Base-by-base conservation (phyloP, 2,113 vertebrate species). In the Ia io region DNA sequence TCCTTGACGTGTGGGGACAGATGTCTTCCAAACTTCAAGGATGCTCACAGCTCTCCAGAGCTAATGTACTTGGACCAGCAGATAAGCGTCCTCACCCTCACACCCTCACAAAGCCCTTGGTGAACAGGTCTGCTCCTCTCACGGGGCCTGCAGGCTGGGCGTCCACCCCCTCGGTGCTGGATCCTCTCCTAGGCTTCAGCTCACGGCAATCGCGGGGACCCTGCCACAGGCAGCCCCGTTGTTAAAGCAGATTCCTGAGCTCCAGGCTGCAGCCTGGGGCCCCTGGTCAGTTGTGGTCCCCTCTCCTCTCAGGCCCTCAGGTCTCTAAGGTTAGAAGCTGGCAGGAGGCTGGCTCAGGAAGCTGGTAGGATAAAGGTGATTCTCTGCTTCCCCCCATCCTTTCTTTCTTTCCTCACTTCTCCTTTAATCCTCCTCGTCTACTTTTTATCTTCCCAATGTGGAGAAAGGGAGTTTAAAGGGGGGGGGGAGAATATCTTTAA, bases 1-100 rank as follows among this genome's bases (percentile, higher is more conserved):
- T 44, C 28, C 14, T 20, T 74, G 67, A 4, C 3, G 0, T 9
- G 56, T 17, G 40, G 30, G 17, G 7, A 0, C 1, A 1, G 16
- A 13, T 32, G 42, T 59, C 3, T 12, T 59, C 25, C 49, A 59
- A 77, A 32, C 3, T 4, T 13, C 47, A 78, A 35, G 22, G 23
- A 32, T 42, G 65, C 35, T 44, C 82, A 37, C 17, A 23, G 92
- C 47, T 84, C 32, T n/a, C 47, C 59, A 20, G 40, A 95, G 53
- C 23, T 65, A 12, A 35, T 6, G 6, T 17, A 9, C n/a, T n/a
- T 0, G 17, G 53, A 80, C 18, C 9, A 23, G 40, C 42, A 69
- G 42, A n/a, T 4, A 10, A 17, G 11, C 12, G 0, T 47, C 42
- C 14, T 71, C 40, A 49, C 28, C 20, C 82, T 69, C 59, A 25